Evolutionary conservation across 2,113 vertebrate genomes (phyloP).

Genomic region (Sarotherodon lohbergeri): DNA sequence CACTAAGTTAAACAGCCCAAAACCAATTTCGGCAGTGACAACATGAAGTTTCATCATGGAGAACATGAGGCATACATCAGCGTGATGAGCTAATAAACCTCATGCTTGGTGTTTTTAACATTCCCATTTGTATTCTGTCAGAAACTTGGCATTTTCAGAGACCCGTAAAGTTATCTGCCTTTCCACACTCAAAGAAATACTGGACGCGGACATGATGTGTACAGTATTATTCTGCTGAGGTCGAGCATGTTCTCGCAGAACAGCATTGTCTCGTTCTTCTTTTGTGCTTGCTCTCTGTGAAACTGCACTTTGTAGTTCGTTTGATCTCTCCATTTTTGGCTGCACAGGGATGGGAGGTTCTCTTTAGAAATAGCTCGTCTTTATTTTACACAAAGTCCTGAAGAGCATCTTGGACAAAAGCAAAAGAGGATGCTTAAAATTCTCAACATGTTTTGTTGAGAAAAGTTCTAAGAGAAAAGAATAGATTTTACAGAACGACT

Average conservation of each 20-base stretch:
- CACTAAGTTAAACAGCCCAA: not conserved
- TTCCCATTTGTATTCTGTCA: not conserved
- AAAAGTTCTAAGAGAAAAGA: not conserved
- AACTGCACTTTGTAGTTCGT: not conserved
- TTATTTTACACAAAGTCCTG: not conserved
- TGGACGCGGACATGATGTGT: not conserved
- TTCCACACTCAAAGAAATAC: not conserved
- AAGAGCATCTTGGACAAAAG: not conserved
- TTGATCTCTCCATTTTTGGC: not conserved
- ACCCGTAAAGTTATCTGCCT: not conserved
- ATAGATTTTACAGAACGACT: not conserved
- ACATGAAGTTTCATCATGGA: slow-evolving; percentile 30
- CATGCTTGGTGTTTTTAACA: not conserved
- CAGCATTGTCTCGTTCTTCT: not conserved
- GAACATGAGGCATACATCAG: not conserved
- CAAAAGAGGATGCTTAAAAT: not conserved
- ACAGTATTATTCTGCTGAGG: not conserved
- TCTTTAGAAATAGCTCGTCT: not conserved
- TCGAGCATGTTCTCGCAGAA: not conserved
- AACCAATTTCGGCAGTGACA: not conserved
- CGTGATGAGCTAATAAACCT: not conserved
- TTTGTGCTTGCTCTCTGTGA: not conserved
- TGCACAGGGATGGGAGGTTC: not conserved
- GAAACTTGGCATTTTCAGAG: not conserved
- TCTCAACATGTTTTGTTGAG: not conserved